Conservation (phyloP, 2,113 vertebrate species). For the Orthochromis indermauri region DNA sequence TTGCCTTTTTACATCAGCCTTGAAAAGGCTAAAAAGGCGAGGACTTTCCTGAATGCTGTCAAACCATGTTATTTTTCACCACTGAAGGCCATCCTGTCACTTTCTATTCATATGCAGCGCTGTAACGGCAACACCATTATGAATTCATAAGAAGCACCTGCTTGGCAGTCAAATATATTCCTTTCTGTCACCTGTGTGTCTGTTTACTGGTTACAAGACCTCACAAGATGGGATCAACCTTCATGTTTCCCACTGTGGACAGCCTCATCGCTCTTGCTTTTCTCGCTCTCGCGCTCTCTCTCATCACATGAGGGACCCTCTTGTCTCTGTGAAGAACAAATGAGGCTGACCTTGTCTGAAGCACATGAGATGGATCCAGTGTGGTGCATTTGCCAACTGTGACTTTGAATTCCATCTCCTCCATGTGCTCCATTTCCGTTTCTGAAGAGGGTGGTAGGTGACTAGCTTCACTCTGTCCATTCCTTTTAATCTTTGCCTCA, state of each 20-base stretch:
- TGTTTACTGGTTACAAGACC: not conserved
- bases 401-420: not conserved
- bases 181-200: not conserved
- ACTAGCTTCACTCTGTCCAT: not conserved
- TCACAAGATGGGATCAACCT: slow-evolving; percentile 6
- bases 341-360: slow-evolving; percentile 33
- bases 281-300: not conserved
- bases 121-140: not conserved
- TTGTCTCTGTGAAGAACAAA: slow-evolving; percentile 31
- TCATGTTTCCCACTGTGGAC: slow-evolving; percentile 1
- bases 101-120: not conserved
- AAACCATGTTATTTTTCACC: not conserved
- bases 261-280: slow-evolving; percentile 14
- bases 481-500: not conserved
- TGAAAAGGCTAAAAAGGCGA: not conserved
- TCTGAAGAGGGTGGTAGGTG: not conserved
- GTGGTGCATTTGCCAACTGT: not conserved
- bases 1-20: not conserved
- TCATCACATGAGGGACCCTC: slow-evolving; percentile 30
- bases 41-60: not conserved
- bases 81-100: not conserved
- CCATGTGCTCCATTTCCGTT: not conserved
- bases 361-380: not conserved
- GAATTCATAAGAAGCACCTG: slow-evolving; percentile 41
- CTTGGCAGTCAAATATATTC: slow-evolving; percentile 37